Evolutionary conservation across 2,888 invertebrate genomes (phyloP), one percentile per base, ranked within the genome.

Genomic region (Acrobasis repandana): DNA sequence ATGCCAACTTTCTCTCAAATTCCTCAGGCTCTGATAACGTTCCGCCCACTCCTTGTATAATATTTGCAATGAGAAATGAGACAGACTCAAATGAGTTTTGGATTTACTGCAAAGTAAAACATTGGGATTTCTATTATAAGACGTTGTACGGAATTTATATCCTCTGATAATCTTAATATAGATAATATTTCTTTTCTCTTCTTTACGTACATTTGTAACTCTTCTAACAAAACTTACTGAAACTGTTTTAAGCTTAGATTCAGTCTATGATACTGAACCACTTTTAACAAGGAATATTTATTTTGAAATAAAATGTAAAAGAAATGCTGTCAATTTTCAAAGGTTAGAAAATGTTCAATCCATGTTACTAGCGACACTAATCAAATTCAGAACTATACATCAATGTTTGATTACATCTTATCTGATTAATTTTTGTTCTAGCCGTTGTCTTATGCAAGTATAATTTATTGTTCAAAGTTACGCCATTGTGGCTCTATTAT

Each of bases 281-380:
- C n/a, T n/a, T n/a, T n/a, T n/a, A n/a, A n/a, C n/a, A n/a, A n/a
- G n/a, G n/a, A n/a, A n/a, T n/a, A n/a, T n/a, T n/a, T n/a, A n/a
- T n/a, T n/a, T n/a, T n/a, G n/a, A 9, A 34, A 51, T 51, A 34
- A 51, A 51, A 28, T 14, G 28, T 33, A 33, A 51, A 51, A 34
- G 16, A 57, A 47, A 33, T 28, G 56, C n/a, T 46, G 46, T 15
- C 46, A 47, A 11, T 33, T 28, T 56, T 20, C 56, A 48, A 58
- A 58, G 58, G 58, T 58, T 16, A 48, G 34, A 48, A 34, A 58
- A 58, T 58, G 34, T 57, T 9, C 16, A 49, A 48, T 15, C 49
- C 57, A 47, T 57, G 57, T 57, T 34, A n/a, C 18, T 20, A 14
- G 18, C 3, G 58, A 49, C 34, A 34, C 1, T 11, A 15, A 49